Conservation (phyloP, 1,140 invertebrate species). For the Eriocheir sinensis region DNA sequence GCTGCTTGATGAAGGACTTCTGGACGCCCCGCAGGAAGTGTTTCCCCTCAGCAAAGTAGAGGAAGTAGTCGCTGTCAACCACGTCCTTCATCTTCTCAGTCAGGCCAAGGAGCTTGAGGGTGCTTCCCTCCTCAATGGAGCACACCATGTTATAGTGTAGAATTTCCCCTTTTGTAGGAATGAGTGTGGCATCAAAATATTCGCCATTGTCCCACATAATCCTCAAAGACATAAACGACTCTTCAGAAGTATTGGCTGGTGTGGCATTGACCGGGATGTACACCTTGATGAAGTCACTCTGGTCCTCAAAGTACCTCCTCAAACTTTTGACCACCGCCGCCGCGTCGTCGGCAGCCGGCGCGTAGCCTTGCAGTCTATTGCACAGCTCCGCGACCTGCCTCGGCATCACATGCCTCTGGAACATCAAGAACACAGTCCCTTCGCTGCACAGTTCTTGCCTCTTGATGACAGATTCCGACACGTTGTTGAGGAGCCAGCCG, state of each 20-base stretch:
- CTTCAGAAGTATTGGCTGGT: background rate
- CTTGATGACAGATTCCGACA: background rate
- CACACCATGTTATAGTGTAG: background rate
- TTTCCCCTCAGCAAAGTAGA: background rate
- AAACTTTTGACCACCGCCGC: background rate
- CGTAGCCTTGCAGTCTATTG: background rate
- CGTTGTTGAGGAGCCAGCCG: constrained; percentile 32
- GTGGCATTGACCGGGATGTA: background rate
- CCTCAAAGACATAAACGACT: background rate
- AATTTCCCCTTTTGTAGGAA: too few relatives aligned
- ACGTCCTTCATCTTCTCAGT: background rate
- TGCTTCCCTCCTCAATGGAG: background rate
- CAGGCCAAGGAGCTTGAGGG: background rate
- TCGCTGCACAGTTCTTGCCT: background rate
- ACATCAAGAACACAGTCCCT: background rate
- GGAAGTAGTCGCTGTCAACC: background rate
- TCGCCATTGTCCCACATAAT: background rate
- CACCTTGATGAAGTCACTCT: background rate
- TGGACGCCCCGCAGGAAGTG: background rate
- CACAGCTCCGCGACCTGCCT: background rate
- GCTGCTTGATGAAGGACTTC: constrained; percentile 40
- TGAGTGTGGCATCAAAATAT: too few relatives aligned
- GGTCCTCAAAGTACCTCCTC: background rate
- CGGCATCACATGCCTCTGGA: background rate
- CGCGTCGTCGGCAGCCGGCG: background rate